These are phyloP conservation scores for Mastigias papua DNA, from an alignment of 30 jellyfish, hydroid and myxozoan genomes.

Conservation along the genomic window DNA sequence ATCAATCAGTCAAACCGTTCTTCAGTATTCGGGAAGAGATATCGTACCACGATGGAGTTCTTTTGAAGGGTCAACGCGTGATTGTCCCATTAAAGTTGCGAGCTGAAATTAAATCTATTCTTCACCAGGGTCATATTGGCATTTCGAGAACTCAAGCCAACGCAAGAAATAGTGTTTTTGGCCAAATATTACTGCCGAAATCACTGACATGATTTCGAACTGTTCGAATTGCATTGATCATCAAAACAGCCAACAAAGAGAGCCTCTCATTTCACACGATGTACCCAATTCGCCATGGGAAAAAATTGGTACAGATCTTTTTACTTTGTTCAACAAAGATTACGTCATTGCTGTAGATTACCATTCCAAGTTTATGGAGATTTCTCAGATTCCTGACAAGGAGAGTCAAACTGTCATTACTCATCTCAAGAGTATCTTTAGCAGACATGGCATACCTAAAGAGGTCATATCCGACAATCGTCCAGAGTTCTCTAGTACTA, in stretches of 20 bases:
- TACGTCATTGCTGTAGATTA: constrained; percentile 58
- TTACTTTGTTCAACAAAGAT: constrained; percentile 19
- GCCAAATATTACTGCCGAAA: constrained; percentile 36
- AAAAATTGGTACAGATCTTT: constrained; percentile 62
- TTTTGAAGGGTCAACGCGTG: constrained; percentile 32
- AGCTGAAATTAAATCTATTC: constrained; percentile 22
- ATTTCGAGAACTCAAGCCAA: constrained; percentile 42
- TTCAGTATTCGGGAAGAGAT: constrained; percentile 27
- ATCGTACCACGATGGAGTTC: constrained; percentile 16
- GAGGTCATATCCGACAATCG: constrained; percentile 51
- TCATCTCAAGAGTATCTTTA: background rate
- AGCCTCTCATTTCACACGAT: constrained; percentile 46
- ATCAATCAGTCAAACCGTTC: constrained; percentile 3
- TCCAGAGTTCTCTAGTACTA: constrained; percentile 41
- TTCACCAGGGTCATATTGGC: constrained; percentile 70
- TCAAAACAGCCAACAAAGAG: constrained; percentile 41
- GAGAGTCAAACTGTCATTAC: constrained; percentile 6
- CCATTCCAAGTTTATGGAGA: constrained; percentile 56
- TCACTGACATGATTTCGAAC: constrained; percentile 18
- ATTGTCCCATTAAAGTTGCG: constrained; percentile 60
- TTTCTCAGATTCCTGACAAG: constrained; percentile 32
- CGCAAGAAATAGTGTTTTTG: constrained; percentile 48
- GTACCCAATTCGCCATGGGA: constrained; percentile 56
- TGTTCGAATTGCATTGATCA: constrained; percentile 32
- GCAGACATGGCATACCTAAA: constrained; percentile 48